These are phyloP conservation scores for Noctua janthe DNA, from an alignment of 2,888 invertebrate genomes.

Conservation along the genomic window DNA sequence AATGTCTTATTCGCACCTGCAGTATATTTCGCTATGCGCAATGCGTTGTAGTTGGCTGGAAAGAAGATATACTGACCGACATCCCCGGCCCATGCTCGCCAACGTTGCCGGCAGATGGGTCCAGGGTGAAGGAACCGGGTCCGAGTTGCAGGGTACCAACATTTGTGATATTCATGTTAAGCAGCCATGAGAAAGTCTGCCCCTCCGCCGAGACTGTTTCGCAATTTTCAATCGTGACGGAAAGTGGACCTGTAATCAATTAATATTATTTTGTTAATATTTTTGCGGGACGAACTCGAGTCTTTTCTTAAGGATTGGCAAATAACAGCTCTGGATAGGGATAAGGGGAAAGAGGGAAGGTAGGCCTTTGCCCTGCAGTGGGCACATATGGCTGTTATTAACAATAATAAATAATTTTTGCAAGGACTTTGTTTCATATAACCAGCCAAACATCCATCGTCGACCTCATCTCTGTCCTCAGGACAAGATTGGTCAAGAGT, in stretches of 20 bases:
- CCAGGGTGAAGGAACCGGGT: slow-evolving; percentile 92
- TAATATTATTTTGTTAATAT: slow-evolving; percentile 29
- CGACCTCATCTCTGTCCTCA: too few species aligned
- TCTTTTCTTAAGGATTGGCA: too few species aligned
- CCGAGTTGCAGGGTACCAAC: slow-evolving; percentile 90
- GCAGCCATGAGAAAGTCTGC: slow-evolving; percentile 92
- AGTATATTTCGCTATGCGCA: slow-evolving; percentile 54
- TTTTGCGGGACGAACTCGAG: neutral
- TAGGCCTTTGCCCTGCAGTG: too few species aligned
- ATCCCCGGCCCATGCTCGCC: slow-evolving; percentile 92
- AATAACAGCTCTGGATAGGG: too few species aligned
- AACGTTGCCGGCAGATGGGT: slow-evolving; percentile 89
- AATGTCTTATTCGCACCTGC: slow-evolving; percentile 45
- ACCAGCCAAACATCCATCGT: too few species aligned
- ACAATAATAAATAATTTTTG: too few species aligned
- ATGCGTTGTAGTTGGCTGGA: slow-evolving; percentile 36
- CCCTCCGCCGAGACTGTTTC: slow-evolving; percentile 91
- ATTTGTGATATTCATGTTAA: slow-evolving; percentile 90
- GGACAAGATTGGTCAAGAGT: too few species aligned
- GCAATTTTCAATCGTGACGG: slow-evolving; percentile 91
- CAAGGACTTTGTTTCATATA: too few species aligned
- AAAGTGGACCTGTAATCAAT: slow-evolving; percentile 90
- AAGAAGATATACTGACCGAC: slow-evolving; percentile 81
- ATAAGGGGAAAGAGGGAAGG: too few species aligned
- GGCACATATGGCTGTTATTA: too few species aligned